Conservation (phyloP, 2,888 invertebrate species). For the Elmis aenea region DNA sequence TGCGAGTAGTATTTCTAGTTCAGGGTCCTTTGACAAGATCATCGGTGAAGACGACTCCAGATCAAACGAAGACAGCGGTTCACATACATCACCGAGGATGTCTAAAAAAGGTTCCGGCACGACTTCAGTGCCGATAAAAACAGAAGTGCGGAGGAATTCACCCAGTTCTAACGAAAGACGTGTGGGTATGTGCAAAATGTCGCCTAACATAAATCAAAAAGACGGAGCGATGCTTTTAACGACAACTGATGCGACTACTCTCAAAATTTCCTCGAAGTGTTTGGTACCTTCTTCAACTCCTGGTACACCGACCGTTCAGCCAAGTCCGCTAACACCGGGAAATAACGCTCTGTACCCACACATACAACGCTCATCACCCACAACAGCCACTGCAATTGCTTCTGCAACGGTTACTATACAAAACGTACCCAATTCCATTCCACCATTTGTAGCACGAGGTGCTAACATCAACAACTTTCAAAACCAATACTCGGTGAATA, state of each 20-base stretch:
- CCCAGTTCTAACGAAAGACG: constrained; percentile 49
- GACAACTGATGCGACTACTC: constrained; percentile 40
- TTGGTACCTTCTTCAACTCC: constrained; percentile 58
- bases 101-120: constrained; percentile 49
- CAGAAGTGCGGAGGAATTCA: constrained; percentile 51
- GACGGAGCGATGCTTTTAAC: constrained; percentile 48
- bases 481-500: constrained; percentile 43
- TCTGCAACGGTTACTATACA: constrained; percentile 52
- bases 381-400: constrained; percentile 58
- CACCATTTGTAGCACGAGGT: constrained; percentile 55
- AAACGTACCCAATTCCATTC: constrained; percentile 56
- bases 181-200: constrained; percentile 50
- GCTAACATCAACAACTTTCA: constrained; percentile 43
- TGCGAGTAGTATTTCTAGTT: constrained; percentile 64
- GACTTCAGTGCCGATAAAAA: constrained; percentile 46
- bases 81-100: constrained; percentile 53
- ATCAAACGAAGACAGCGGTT: constrained; percentile 61
- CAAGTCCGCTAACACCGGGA: constrained; percentile 52
- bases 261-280: constrained; percentile 59
- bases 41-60: constrained; percentile 70
- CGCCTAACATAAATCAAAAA: constrained; percentile 54
- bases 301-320: constrained; percentile 53
- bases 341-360: constrained; percentile 53
- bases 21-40: constrained; percentile 67
- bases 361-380: constrained; percentile 62